Base-by-base conservation (phyloP, 2,113 vertebrate species). In the Macroglossus sobrinus region DNA sequence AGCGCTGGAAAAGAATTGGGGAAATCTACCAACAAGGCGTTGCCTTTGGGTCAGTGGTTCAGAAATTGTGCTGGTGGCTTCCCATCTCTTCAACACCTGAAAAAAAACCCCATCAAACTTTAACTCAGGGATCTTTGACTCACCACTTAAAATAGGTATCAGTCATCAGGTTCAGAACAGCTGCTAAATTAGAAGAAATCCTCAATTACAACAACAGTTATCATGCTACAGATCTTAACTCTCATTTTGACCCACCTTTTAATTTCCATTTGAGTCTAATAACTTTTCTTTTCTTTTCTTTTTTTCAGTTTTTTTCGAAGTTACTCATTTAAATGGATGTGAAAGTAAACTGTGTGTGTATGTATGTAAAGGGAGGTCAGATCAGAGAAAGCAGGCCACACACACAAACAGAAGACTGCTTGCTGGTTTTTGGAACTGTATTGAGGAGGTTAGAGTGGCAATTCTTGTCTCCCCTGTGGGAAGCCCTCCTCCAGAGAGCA, bases 401-500 rank as follows among this genome's bases (percentile, higher is more conserved):
- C 30, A 24, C 35, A 43, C 7, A n/a, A 84, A 43, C 11, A 6
- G 81, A 47, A 35, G 59, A 30, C 43, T 57, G 95, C 95, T 97
- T 96, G 84, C 84, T 66, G 92, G 85, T 93, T 98, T 85, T 95
- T 95, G 97, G 93, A 95, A 96, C 98, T 96, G 97, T 92, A 85
- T 94, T 84, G 74, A 97, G 92, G 93, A 96, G 97, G 98, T 96
- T 97, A 95, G 87, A 98, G 94, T 75, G 69, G 97, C 97, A 45
- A 28, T 57, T 96, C 90, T 96, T 82, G 88, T 97, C 98, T 98
- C 97, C 97, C 97, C 96, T 96, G 78, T 0, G 94, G 97, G 97
- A 98, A 96, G 93, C 95, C 97, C 95, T 97, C 97, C 96, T 96
- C 93, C 69, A 97, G 95, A 97, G 96, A 97, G 97, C 86, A 88